Evolutionary conservation across 2,888 invertebrate species (phyloP).

Genomic region (Podotricha telesiphe): DNA sequence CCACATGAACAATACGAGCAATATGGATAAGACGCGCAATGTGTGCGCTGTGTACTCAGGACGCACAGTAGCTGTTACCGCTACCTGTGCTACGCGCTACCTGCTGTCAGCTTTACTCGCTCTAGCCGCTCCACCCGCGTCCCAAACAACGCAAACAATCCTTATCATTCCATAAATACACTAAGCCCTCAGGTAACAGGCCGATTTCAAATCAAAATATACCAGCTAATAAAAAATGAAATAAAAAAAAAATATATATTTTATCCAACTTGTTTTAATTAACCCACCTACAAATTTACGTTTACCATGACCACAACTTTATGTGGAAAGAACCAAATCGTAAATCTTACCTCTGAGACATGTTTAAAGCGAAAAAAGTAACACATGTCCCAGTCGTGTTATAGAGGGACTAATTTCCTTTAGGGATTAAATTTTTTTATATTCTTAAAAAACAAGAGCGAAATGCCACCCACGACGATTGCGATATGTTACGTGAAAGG

Average conservation of each 20-base stretch:
- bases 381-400: slow-evolving; percentile 80
- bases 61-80: slow-evolving; percentile 75
- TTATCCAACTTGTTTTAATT: slow-evolving; percentile 48
- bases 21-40: slow-evolving; percentile 51
- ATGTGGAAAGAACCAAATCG: slow-evolving; percentile 69
- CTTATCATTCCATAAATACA: slow-evolving; percentile 76
- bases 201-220: slow-evolving; percentile 68
- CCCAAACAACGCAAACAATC: slow-evolving; percentile 58
- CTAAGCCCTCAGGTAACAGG: slow-evolving; percentile 61
- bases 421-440: slow-evolving; percentile 65
- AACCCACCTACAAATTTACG: slow-evolving; percentile 58
- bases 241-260: slow-evolving; percentile 43
- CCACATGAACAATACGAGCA: slow-evolving; percentile 8
- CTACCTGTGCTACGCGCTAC: slow-evolving; percentile 81
- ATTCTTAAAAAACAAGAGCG: slow-evolving; percentile 61
- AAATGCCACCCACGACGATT: slow-evolving; percentile 78
- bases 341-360: slow-evolving; percentile 75
- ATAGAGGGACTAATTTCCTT: slow-evolving; percentile 82
- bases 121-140: slow-evolving; percentile 37
- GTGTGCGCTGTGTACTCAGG: slow-evolving; percentile 77
- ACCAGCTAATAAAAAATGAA: slow-evolving; percentile 56
- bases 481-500: slow-evolving; percentile 48
- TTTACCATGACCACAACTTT: slow-evolving; percentile 71
- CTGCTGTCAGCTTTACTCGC: slow-evolving; percentile 50
- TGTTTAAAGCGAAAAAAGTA: slow-evolving; percentile 82